phyloP scores from a whole-genome alignment of 2,113 vertebrate genomes.

The Enhydra lutris region DNA sequence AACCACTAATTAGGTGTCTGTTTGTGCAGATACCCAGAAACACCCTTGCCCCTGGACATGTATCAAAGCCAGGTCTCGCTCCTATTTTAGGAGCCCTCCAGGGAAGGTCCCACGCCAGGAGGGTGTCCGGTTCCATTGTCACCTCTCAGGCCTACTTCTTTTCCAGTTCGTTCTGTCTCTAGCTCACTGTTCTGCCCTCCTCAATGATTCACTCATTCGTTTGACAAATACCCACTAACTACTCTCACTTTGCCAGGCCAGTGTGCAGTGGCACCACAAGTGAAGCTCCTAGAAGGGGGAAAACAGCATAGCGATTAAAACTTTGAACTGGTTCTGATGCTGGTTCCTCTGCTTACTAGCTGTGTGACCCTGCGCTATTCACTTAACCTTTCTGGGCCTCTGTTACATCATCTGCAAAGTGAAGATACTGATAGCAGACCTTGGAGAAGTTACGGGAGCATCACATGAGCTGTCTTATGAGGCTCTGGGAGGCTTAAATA shows the following conservation, averaged over 20 bases:
- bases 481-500: not conserved
- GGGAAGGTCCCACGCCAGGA: not conserved
- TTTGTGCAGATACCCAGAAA: not conserved
- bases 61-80: not conserved
- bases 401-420: not conserved
- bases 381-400: not conserved
- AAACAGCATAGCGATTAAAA: not conserved
- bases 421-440: not conserved
- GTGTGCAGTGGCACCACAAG: not conserved
- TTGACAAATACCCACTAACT: not conserved
- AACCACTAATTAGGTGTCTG: not conserved
- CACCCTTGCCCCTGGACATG: not conserved
- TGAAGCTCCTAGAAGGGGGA: not conserved
- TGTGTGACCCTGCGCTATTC: not conserved
- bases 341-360: not conserved
- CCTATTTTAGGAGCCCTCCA: not conserved
- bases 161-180: not conserved
- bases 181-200: not conserved
- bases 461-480: not conserved
- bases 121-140: not conserved
- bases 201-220: not conserved
- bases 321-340: not conserved
- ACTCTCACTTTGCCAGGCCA: too few relatives aligned
- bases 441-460: not conserved
- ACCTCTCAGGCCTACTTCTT: not conserved